These are phyloP conservation scores for Apostichopus californicus DNA, from an alignment of 35 echinoderm and acorn worm species.

Conservation along the genomic window DNA sequence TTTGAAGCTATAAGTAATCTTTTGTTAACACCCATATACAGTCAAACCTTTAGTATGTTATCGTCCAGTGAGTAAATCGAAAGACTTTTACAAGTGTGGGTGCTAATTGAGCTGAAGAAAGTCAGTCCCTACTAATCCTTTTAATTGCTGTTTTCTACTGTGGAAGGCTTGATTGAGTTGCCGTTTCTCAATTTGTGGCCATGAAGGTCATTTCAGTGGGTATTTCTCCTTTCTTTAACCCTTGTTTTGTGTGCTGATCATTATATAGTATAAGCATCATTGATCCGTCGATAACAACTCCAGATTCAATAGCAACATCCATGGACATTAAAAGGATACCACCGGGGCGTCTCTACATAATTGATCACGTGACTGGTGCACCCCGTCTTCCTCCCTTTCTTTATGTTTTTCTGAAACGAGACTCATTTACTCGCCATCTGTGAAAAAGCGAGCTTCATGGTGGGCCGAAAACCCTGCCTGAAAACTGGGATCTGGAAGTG, in stretches of 20 bases:
- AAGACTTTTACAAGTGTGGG: not conserved
- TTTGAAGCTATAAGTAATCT: not conserved
- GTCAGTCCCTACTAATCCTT: not conserved
- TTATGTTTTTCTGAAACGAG: too few relatives aligned
- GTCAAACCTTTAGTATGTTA: not conserved
- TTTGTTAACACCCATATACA: not conserved
- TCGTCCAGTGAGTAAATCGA: not conserved
- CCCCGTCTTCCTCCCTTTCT: too few relatives aligned
- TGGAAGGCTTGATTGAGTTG: constrained; percentile 4
- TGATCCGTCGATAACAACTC: not conserved
- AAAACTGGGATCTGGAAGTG: too few relatives aligned
- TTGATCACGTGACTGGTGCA: not conserved
- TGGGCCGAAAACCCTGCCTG: too few relatives aligned
- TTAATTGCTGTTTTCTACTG: not conserved
- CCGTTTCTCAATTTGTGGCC: not conserved
- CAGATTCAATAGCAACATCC: not conserved
- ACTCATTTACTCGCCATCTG: too few relatives aligned
- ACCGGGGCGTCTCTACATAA: not conserved
- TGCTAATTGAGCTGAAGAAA: constrained; percentile 9
- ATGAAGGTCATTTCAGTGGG: not conserved
- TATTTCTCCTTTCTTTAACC: not conserved
- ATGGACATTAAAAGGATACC: not conserved
- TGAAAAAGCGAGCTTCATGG: too few relatives aligned
- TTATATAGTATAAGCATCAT: not conserved
- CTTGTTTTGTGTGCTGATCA: too few relatives aligned